phyloP scores from a whole-genome alignment of 2,797 vertebrate species.

The Dendrocincla fuliginosa region DNA sequence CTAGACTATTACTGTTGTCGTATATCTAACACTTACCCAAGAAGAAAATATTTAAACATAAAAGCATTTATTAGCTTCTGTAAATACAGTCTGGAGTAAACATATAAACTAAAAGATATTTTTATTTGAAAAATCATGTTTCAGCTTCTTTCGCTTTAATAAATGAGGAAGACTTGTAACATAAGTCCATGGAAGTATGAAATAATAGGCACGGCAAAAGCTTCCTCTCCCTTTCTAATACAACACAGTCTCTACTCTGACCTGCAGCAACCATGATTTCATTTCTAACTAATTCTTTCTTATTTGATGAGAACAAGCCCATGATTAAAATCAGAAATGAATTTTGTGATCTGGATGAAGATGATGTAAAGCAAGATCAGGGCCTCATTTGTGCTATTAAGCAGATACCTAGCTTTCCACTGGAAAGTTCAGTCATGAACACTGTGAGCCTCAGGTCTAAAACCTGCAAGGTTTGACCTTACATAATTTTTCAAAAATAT shows the following conservation, averaged over 20 bases:
- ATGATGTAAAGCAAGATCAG: background rate
- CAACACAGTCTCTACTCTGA: background rate
- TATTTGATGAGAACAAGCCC: background rate
- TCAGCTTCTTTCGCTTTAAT: background rate
- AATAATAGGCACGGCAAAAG: background rate
- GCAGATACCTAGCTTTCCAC: background rate
- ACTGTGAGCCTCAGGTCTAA: background rate
- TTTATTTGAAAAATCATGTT: background rate
- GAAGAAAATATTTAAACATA: background rate
- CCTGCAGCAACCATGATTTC: background rate
- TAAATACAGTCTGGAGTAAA: background rate
- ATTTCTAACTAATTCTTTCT: background rate
- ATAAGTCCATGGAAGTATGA: background rate
- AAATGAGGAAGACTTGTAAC: background rate
- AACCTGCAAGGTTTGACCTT: background rate
- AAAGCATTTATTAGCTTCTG: background rate
- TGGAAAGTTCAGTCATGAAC: background rate
- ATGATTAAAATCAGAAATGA: background rate
- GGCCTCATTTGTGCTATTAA: background rate
- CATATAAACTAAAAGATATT: background rate
- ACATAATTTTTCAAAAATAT: background rate
- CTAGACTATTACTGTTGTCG: slow-evolving; percentile 8
- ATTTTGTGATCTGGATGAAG: background rate
- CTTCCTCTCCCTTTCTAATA: background rate
- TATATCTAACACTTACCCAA: background rate